Evolutionary conservation across 2,113 vertebrate genomes (phyloP).

Genomic region (Promerops cafer): DNA sequence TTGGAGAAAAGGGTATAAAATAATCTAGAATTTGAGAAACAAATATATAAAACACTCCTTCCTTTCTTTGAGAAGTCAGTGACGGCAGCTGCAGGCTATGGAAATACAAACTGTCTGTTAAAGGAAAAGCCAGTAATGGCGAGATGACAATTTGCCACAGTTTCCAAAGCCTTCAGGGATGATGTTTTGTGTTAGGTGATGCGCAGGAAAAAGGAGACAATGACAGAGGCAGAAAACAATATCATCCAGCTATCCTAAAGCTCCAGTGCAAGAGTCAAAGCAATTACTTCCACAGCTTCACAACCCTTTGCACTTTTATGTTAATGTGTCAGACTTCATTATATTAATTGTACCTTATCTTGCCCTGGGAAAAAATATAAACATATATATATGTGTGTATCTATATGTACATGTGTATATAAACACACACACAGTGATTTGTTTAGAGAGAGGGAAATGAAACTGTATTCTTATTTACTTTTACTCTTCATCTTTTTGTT

Average conservation of each 20-base stretch:
- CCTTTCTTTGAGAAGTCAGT: neutral
- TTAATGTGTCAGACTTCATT: neutral
- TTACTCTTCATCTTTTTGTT: neutral
- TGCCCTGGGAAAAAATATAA: neutral
- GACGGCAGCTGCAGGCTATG: constrained; percentile 19
- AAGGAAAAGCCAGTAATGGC: neutral
- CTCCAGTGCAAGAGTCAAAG: constrained; percentile 36
- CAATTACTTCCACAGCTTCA: constrained; percentile 38
- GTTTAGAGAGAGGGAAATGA: neutral
- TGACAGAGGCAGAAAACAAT: neutral
- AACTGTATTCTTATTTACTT: neutral
- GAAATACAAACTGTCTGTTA: constrained; percentile 2
- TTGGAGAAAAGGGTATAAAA: neutral
- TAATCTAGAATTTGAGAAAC: neutral
- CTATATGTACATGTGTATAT: neutral
- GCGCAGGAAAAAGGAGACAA: neutral
- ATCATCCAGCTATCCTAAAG: neutral
- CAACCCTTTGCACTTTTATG: constrained; percentile 13
- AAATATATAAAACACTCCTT: neutral
- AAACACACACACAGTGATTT: neutral
- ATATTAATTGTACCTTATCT: constrained; percentile 29
- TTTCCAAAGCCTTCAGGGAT: constrained; percentile 2
- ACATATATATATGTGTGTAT: neutral
- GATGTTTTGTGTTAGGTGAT: constrained; percentile 20
- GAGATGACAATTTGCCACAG: neutral